Evolutionary conservation across 2,113 vertebrate species (phyloP).

Genomic region (Sterrhoptilus dennistouni): DNA sequence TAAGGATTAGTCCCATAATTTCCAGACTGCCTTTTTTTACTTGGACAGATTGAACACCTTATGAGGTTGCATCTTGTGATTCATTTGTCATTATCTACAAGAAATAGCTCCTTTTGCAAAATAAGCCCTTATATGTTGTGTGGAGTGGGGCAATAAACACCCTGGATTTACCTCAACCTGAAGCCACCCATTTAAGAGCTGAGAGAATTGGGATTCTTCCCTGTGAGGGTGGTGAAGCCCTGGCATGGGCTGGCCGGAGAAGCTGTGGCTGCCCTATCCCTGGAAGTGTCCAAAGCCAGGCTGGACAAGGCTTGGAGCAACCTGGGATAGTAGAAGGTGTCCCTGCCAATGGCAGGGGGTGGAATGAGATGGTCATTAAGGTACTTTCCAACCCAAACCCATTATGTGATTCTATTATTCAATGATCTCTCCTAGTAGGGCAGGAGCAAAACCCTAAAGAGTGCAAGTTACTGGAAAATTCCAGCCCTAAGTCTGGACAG

Average conservation of each 20-base stretch:
- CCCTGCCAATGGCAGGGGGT: not conserved
- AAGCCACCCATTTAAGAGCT: not conserved
- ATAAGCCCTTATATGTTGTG: accelerated
- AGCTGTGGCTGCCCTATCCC: not conserved
- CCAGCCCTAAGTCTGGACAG: not conserved
- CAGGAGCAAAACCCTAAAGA: not conserved
- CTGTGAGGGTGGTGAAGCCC: not conserved
- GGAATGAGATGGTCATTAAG: not conserved
- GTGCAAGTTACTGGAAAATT: not conserved
- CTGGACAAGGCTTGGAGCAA: not conserved
- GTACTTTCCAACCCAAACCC: not conserved
- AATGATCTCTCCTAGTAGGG: not conserved
- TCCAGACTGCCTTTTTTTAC: not conserved
- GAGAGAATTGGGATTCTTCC: not conserved
- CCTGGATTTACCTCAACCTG: not conserved
- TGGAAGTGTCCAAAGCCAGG: not conserved
- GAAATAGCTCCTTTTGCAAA: not conserved
- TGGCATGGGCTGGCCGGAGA: not conserved
- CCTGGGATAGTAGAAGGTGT: accelerated
- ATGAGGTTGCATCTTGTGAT: accelerated
- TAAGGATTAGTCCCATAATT: not conserved
- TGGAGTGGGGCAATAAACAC: not conserved
- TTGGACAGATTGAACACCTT: not conserved
- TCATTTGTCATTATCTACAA: not conserved
- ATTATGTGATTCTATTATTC: not conserved